phyloP scores from a whole-genome alignment of 2,113 vertebrate species.

The Chitala chitala region DNA sequence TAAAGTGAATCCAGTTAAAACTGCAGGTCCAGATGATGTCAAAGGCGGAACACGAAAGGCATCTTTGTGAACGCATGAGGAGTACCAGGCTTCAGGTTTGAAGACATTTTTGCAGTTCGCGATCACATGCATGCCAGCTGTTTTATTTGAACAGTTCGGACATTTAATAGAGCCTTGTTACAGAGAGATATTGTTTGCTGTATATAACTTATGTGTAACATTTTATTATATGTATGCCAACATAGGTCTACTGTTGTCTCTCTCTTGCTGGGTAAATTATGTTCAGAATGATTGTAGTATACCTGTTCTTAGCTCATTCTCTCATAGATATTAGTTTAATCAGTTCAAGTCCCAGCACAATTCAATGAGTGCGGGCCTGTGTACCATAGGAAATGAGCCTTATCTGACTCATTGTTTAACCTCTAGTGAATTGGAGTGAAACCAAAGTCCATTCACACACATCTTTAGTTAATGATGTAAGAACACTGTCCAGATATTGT shows the following conservation, averaged over 20 bases:
- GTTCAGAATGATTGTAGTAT: no score
- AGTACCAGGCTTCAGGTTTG: background rate
- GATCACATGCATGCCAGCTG: no score
- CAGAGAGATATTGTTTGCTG: no score
- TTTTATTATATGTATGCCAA: no score
- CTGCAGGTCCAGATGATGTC: background rate
- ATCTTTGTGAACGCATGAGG: background rate
- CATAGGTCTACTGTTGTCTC: no score
- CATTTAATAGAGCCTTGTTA: no score
- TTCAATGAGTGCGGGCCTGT: background rate
- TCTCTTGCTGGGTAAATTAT: no score
- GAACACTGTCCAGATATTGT: background rate
- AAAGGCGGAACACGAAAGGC: background rate
- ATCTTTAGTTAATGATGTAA: background rate
- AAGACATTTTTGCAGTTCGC: background rate
- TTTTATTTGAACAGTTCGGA: no score
- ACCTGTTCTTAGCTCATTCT: no score
- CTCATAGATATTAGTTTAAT: no score
- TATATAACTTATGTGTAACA: no score
- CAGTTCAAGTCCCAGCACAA: no score
- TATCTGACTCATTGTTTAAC: background rate
- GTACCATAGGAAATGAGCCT: background rate
- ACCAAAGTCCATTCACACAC: background rate
- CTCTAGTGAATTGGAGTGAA: background rate
- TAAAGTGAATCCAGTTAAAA: conserved; percentile 2